A percentile compares a stretch with the other conserved stretches of the same genome.
Evolutionary conservation across 2,888 invertebrate genomes (phyloP).

Genomic region (Stenolophus ochropezus): DNA sequence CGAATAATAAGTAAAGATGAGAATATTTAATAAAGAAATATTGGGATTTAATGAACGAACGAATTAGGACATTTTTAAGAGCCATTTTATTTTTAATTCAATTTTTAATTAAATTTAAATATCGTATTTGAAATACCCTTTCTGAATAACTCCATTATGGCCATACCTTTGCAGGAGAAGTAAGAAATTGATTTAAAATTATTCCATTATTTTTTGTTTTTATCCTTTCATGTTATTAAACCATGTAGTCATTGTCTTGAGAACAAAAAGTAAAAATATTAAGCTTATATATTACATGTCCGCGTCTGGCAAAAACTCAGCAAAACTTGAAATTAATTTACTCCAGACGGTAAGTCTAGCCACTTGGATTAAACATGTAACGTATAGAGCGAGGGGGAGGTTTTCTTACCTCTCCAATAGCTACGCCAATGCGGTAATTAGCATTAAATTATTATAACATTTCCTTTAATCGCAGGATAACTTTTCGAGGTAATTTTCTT

Average conservation of each 20-base stretch:
- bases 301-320: not conserved
- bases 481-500: conserved; percentile 46
- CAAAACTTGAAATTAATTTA: conserved; percentile 33
- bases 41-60: conserved; percentile 12
- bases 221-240: not conserved
- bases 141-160: not conserved
- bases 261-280: not conserved
- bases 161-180: not conserved
- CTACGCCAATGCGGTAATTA: conserved; percentile 25
- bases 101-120: conserved; percentile 19
- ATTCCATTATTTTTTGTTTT: not conserved
- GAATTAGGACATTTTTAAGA: conserved; percentile 17
- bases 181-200: not conserved
- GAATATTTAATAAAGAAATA: conserved; percentile 44
- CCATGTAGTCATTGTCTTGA: not conserved
- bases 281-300: not conserved
- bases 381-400: not conserved
- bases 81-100: not conserved
- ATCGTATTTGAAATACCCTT: not conserved
- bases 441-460: conserved; percentile 54
- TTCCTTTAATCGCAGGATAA: conserved; percentile 48
- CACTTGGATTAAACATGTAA: conserved; percentile 18
- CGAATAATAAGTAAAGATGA: conserved; percentile 30
- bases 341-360: not conserved
- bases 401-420: not conserved